Percentiles rank a stretch among this genome's conserved stretches.
Evolutionary conservation across 2,797 vertebrate species (phyloP).

Genomic region (Rhynchonycteris naso): DNA sequence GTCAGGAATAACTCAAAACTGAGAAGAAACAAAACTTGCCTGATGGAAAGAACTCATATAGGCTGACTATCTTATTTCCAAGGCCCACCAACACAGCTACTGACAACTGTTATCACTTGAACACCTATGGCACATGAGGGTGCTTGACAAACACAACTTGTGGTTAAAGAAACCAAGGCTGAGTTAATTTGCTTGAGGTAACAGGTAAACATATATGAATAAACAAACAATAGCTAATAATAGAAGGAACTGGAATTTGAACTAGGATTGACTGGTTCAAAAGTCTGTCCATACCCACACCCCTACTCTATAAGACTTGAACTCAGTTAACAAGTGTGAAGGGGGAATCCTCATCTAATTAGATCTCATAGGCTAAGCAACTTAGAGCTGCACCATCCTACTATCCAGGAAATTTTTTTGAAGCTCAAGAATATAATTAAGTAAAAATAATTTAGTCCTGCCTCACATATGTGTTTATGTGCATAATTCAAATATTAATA

Average conservation of each 20-base stretch:
- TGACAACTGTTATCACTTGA: not conserved
- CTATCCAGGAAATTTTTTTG: not conserved
- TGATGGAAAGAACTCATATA: not conserved
- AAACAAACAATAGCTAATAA: not conserved
- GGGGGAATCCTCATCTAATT: not conserved
- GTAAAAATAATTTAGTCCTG: not conserved
- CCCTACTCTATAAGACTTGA: not conserved
- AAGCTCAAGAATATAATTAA: constrained; percentile 16
- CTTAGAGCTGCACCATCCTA: not conserved
- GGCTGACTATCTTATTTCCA: not conserved
- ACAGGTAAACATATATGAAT: not conserved
- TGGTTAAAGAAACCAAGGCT: not conserved
- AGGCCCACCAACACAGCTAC: not conserved
- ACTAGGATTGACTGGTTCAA: not conserved
- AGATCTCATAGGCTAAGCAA: not conserved
- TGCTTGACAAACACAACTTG: not conserved
- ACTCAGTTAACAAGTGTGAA: not conserved
- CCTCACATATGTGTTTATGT: not conserved
- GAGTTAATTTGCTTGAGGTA: not conserved
- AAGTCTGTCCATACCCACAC: not conserved
- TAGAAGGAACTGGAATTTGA: not conserved
- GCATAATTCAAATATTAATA: constrained; percentile 8
- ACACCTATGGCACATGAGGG: not conserved
- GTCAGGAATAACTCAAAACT: constrained; percentile 8
- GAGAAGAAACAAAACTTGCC: constrained; percentile 14